Conservation (phyloP, 2,113 vertebrate species). For the Cinclus mexicanus region DNA sequence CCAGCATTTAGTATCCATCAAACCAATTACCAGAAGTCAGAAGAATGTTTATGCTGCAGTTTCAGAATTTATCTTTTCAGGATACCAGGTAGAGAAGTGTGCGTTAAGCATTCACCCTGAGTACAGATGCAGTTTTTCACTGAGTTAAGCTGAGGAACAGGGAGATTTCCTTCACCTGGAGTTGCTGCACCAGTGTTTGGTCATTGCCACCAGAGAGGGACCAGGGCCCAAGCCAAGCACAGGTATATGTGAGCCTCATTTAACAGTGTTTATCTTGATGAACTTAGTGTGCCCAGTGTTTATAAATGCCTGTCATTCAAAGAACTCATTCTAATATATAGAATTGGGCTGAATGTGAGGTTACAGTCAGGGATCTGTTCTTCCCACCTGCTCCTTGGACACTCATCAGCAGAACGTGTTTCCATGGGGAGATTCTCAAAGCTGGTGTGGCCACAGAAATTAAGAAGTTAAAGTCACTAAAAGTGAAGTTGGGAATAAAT, state of each 20-base stretch:
- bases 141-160: background rate
- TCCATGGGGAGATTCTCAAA: background rate
- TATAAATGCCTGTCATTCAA: background rate
- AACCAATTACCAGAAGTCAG: constrained; percentile 52
- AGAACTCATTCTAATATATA: background rate
- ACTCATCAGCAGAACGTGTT: accelerated
- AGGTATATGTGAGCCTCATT: background rate
- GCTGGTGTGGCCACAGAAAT: background rate
- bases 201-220: background rate
- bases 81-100: background rate
- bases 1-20: constrained; percentile 72
- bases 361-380: background rate
- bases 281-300: background rate
- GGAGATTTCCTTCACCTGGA: background rate
- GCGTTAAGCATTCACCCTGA: background rate
- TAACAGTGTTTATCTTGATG: background rate
- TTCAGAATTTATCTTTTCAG: constrained; percentile 27
- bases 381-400: background rate
- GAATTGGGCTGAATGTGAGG: background rate
- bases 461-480: background rate
- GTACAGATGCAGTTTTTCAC: accelerated
- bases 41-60: constrained; percentile 44
- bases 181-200: background rate
- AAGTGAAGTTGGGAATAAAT: background rate
- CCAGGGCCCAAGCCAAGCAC: background rate